Evolutionary conservation across 2,113 vertebrate genomes (phyloP).

Genomic region (Casuarius casuarius): DNA sequence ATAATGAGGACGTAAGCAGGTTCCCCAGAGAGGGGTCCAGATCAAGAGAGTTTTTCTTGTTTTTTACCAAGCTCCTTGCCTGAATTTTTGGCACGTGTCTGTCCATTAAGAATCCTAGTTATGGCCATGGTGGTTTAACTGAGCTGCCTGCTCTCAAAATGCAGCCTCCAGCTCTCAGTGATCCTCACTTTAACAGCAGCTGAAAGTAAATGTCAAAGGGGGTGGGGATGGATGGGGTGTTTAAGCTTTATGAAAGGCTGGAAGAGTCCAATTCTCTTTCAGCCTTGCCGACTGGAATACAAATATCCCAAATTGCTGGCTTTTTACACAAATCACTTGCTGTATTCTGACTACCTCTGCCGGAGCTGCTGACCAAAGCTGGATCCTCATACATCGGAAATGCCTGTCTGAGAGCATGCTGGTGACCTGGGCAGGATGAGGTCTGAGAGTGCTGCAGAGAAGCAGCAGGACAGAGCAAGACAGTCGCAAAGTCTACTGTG

Average conservation of each 20-base stretch:
- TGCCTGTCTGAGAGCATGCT: rapidly evolving
- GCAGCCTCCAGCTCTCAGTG: neutral
- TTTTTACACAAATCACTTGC: neutral
- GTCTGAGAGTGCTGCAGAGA: neutral
- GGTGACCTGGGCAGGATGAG: rapidly evolving
- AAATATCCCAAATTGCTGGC: neutral
- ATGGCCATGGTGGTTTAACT: rapidly evolving
- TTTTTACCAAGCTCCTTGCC: neutral
- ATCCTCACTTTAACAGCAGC: neutral
- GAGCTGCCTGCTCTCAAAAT: neutral
- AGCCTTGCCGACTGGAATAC: neutral
- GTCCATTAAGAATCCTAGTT: neutral
- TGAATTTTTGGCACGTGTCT: neutral
- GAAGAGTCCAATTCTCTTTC: neutral
- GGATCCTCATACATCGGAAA: neutral
- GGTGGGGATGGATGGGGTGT: neutral
- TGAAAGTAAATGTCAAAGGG: neutral
- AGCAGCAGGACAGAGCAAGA: neutral
- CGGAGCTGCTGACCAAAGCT: neutral
- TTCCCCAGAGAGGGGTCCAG: neutral
- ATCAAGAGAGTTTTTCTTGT: neutral
- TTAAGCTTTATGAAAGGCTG: neutral
- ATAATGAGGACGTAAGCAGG: neutral
- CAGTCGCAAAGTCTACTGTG: neutral
- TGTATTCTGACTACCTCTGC: neutral